A percentile compares a stretch with the other conserved stretches of the same genome.
Conservation (phyloP, 2,797 vertebrate genomes). For the Scomberomorus guttatus region DNA sequence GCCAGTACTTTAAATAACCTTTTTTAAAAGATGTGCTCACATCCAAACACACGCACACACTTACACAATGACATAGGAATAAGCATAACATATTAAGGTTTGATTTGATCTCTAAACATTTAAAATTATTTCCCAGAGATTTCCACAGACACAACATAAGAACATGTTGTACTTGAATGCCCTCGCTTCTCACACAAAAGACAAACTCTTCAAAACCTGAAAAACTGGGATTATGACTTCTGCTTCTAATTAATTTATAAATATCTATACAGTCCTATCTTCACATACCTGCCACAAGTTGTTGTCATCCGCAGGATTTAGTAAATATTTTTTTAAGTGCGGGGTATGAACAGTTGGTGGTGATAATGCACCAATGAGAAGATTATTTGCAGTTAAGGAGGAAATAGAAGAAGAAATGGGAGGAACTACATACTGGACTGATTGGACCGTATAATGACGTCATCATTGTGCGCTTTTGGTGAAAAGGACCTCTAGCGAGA, state of each 20-base stretch:
- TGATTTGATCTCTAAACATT: background rate
- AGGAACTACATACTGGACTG: background rate
- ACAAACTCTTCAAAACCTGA: background rate
- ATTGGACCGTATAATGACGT: conserved; percentile 56
- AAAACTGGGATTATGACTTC: background rate
- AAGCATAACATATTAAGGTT: no score
- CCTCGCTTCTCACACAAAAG: background rate
- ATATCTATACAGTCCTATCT: background rate
- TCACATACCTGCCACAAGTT: background rate
- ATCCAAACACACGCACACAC: background rate
- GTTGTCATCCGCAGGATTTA: background rate
- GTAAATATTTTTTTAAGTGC: background rate
- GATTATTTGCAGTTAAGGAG: background rate
- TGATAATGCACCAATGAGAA: background rate
- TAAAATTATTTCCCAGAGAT: background rate
- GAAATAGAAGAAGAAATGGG: background rate
- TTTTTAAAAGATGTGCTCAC: background rate
- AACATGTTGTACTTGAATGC: no score
- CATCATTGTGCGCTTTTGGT: conserved; percentile 39
- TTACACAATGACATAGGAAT: no score
- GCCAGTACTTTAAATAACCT: background rate
- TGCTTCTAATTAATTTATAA: conserved; percentile 1
- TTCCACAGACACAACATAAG: background rate
- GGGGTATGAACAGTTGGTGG: conserved; percentile 12
- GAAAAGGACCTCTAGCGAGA: conserved; percentile 16